Percentiles rank a stretch among this genome's conserved stretches.
phyloP scores from a whole-genome alignment of 2,888 invertebrate species.

The Tipula vernalis region DNA sequence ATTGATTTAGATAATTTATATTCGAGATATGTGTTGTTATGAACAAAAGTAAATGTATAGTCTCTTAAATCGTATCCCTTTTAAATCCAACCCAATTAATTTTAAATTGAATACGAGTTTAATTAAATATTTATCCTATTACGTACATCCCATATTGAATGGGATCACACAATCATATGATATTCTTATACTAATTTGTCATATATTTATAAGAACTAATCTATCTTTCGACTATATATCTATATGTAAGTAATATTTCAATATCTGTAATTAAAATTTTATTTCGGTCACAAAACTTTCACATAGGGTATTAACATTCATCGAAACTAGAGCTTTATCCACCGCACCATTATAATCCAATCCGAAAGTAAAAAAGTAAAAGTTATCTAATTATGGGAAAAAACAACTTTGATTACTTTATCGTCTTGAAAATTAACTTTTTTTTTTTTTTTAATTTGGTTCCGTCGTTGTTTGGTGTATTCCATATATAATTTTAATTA shows the following conservation, averaged over 20 bases:
- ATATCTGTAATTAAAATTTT: background rate
- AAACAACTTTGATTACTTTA: background rate
- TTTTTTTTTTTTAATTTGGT: background rate
- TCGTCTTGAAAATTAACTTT: constrained; percentile 4
- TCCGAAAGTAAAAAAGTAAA: background rate
- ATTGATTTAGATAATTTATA: too few species aligned
- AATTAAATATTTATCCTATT: too few species aligned
- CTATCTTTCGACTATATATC: background rate
- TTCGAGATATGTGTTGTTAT: too few species aligned
- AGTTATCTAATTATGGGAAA: background rate
- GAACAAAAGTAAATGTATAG: too few species aligned
- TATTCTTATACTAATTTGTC: background rate
- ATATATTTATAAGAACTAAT: background rate
- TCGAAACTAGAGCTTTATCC: background rate
- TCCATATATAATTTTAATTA: background rate
- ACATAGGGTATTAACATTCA: background rate
- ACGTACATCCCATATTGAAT: background rate
- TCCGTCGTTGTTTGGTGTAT: background rate
- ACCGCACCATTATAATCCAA: background rate
- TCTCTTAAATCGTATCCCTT: too few species aligned
- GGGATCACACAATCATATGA: background rate
- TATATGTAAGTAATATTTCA: background rate
- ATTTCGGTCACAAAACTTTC: background rate
- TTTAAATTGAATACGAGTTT: too few species aligned
- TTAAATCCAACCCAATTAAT: too few species aligned